Evolutionary conservation across 2,797 vertebrate species (phyloP).

Genomic region (Mormyrus hasselquistii): DNA sequence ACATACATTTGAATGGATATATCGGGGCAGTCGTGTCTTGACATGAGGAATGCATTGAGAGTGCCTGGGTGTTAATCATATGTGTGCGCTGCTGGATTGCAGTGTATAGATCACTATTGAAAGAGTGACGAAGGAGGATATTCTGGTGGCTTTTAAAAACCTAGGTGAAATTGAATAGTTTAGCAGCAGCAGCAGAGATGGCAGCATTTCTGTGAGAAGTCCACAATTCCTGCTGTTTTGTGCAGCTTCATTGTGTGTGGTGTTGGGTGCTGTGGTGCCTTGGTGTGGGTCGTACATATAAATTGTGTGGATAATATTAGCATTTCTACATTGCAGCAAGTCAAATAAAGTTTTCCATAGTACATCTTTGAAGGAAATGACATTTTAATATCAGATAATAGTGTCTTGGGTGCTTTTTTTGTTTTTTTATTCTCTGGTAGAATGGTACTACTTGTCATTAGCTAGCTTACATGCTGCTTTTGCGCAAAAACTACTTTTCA

Average conservation of each 20-base stretch:
- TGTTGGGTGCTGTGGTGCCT: not conserved
- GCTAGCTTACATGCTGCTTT: not conserved
- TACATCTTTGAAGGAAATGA: not conserved
- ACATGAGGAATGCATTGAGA: not conserved
- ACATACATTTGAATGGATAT: not conserved
- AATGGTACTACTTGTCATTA: not conserved
- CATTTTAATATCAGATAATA: not conserved
- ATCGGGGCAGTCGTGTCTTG: not conserved
- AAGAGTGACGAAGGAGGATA: slow-evolving; percentile 13
- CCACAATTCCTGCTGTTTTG: slow-evolving; percentile 52
- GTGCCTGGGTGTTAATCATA: slow-evolving; percentile 5
- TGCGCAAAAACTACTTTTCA: not conserved
- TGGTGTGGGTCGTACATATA: not conserved
- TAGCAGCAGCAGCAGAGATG: slow-evolving; percentile 45
- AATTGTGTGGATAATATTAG: not conserved
- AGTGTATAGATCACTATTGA: slow-evolving; percentile 31
- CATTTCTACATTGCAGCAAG: not conserved
- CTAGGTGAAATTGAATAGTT: slow-evolving; percentile 42
- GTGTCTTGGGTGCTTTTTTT: not conserved
- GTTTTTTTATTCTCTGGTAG: not conserved
- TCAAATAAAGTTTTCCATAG: not conserved
- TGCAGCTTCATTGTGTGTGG: slow-evolving; percentile 47
- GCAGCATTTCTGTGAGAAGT: slow-evolving; percentile 58
- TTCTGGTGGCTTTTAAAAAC: slow-evolving; percentile 1
- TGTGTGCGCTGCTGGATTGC: slow-evolving; percentile 21